These are phyloP conservation scores for Stichodactyla helianthus DNA, from an alignment of 64 coral and sea anemone genomes.

Conservation along the genomic window DNA sequence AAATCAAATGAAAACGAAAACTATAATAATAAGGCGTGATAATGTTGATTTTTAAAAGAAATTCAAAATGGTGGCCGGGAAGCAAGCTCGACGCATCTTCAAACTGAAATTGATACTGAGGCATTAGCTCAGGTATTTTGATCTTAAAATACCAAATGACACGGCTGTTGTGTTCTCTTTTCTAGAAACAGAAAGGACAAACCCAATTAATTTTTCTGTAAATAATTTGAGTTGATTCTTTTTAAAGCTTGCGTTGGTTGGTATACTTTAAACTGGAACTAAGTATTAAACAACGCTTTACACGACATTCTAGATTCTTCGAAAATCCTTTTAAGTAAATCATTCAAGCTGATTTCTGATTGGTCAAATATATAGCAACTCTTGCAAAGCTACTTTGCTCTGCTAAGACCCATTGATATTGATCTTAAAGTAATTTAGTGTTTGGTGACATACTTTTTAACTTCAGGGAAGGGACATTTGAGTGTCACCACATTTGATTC, in stretches of 20 bases:
- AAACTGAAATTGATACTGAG: too few relatives aligned
- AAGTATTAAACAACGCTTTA: neutral
- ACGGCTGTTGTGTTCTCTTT: neutral
- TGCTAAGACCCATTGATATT: neutral
- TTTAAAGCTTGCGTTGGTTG: neutral
- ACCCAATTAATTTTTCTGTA: neutral
- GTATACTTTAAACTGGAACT: neutral
- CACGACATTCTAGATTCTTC: neutral
- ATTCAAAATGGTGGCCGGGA: too few relatives aligned
- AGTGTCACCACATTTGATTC: too few relatives aligned
- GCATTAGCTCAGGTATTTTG: too few relatives aligned
- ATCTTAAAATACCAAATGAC: too few relatives aligned
- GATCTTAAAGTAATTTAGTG: neutral
- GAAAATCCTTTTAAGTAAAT: neutral
- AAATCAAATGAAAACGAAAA: neutral
- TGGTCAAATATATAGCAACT: neutral
- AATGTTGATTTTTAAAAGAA: neutral
- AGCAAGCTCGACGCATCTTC: too few relatives aligned
- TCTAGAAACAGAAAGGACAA: neutral
- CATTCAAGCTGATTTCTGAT: neutral
- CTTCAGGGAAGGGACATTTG: too few relatives aligned
- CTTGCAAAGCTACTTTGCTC: neutral
- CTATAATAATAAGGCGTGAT: neutral
- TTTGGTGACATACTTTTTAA: too few relatives aligned
- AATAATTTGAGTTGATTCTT: neutral